phyloP scores from a whole-genome alignment of 1,140 invertebrate species.

The Diachasma alloeum region DNA sequence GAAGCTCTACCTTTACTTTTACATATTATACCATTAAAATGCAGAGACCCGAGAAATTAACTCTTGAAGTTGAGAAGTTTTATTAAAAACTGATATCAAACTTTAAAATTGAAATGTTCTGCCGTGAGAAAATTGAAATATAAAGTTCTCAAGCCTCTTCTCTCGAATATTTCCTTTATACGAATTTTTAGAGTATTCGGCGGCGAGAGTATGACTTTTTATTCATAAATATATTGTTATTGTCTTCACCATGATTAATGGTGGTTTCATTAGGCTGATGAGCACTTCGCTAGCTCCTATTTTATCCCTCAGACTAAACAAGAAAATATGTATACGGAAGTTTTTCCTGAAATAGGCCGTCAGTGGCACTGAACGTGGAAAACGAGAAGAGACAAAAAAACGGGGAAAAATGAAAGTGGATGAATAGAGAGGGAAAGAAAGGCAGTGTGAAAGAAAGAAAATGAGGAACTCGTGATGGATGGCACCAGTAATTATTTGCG shows the following conservation, averaged over 20 bases:
- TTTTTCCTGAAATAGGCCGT: neutral
- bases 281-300: neutral
- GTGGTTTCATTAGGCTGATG: neutral
- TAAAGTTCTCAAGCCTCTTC: neutral
- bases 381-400: neutral
- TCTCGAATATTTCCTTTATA: neutral
- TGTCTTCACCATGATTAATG: neutral
- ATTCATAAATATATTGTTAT: neutral
- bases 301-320: neutral
- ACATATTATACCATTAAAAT: neutral
- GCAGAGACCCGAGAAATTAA: neutral
- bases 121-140: neutral
- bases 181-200: too few relatives aligned
- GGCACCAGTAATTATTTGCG: slow-evolving; percentile 46
- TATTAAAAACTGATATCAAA: neutral
- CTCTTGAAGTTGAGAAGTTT: neutral
- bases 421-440: neutral
- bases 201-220: neutral
- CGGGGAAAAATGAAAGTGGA: slow-evolving; percentile 1
- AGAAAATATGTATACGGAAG: neutral
- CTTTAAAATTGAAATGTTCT: neutral
- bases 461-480: slow-evolving; percentile 38
- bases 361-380: neutral
- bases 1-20: neutral
- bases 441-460: slow-evolving; percentile 1